These are phyloP conservation scores for Pomatorhinus ruficollis DNA, from an alignment of 2,113 vertebrate genomes.

Conservation along the genomic window DNA sequence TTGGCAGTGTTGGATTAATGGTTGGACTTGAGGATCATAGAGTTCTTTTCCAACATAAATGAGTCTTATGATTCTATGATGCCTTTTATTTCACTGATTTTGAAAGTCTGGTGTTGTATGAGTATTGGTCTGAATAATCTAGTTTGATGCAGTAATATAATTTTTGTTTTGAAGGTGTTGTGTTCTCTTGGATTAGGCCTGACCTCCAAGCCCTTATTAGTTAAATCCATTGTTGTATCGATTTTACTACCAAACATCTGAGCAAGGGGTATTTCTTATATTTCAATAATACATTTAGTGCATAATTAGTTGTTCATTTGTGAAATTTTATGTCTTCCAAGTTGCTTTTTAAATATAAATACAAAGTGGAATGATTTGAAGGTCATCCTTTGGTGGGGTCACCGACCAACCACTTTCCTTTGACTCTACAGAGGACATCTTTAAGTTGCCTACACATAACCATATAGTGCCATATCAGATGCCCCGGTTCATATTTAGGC, in stretches of 20 bases:
- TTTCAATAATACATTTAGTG: background rate
- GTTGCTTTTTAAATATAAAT: background rate
- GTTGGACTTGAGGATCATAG: background rate
- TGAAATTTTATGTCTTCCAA: background rate
- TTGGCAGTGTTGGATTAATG: background rate
- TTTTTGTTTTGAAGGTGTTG: background rate
- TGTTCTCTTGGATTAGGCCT: background rate
- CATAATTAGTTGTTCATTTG: background rate
- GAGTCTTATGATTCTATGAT: background rate
- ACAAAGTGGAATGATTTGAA: background rate
- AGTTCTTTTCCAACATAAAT: background rate
- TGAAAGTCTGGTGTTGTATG: background rate
- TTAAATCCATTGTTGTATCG: background rate
- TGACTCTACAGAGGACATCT: background rate
- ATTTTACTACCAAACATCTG: background rate
- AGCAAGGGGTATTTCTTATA: background rate
- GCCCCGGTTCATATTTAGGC: background rate
- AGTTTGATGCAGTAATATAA: background rate
- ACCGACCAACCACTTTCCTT: background rate
- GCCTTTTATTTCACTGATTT: background rate
- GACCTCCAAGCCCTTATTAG: background rate
- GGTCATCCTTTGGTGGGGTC: accelerated
- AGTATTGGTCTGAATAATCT: background rate
- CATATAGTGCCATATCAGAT: background rate
- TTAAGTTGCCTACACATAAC: background rate